Conservation (phyloP, 2,113 vertebrate genomes). For the Mustela lutreola region DNA sequence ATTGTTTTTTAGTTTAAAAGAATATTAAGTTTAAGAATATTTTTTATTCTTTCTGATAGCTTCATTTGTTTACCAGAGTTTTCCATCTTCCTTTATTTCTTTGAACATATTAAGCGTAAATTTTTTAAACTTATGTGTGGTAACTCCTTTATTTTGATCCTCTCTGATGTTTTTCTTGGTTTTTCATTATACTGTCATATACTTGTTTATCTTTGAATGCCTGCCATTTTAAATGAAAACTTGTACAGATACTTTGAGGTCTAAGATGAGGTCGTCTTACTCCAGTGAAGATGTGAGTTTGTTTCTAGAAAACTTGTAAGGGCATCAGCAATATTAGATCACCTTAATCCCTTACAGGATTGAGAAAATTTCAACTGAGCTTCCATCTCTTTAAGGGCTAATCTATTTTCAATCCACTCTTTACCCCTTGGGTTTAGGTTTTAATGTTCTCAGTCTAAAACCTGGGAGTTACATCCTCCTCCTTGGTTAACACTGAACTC, state of each 20-base stretch:
- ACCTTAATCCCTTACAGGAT: not conserved
- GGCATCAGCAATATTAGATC: not conserved
- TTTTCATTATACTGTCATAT: not conserved
- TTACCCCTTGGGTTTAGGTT: not conserved
- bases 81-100: constrained; percentile 21
- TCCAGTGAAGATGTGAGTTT: not conserved
- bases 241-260: not conserved
- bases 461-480: not conserved
- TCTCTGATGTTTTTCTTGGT: not conserved
- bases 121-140: not conserved
- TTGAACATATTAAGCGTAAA: not conserved
- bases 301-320: not conserved
- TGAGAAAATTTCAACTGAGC: not conserved
- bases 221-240: not conserved
- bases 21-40: not conserved
- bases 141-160: constrained; percentile 7
- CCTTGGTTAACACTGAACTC: not conserved
- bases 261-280: not conserved
- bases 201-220: not conserved
- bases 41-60: not conserved
- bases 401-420: not conserved
- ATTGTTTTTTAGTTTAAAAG: not conserved
- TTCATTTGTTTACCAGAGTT: not conserved
- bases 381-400: not conserved
- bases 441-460: not conserved